phyloP scores from a whole-genome alignment of 2,797 vertebrate genomes.

The Hirundo rustica region DNA sequence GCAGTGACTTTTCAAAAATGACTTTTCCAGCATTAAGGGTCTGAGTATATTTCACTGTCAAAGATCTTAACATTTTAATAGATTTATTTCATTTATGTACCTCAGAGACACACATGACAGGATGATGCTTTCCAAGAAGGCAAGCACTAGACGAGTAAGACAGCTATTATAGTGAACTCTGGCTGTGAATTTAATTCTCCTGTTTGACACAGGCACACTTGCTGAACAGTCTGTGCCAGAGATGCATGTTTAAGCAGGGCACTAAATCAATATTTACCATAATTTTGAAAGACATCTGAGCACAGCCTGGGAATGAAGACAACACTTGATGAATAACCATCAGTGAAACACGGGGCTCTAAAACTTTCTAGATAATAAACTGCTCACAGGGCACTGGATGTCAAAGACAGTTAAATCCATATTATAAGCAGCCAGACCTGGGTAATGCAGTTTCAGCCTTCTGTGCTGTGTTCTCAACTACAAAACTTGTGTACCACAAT shows the following conservation, averaged over 20 bases:
- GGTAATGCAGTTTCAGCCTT: neutral
- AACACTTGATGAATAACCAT: neutral
- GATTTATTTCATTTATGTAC: constrained; percentile 46
- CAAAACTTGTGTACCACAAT: neutral
- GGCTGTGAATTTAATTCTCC: constrained; percentile 40
- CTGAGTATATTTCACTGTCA: neutral
- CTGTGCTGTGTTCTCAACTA: neutral
- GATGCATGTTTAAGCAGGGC: constrained; percentile 11
- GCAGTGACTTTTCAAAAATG: neutral
- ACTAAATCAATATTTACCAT: constrained; percentile 33
- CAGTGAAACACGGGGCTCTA: neutral
- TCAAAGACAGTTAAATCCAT: neutral
- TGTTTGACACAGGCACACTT: neutral
- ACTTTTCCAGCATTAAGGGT: neutral
- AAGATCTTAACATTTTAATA: constrained; percentile 43
- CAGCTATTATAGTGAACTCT: constrained; percentile 1
- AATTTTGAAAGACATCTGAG: constrained; percentile 15
- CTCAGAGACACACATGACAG: constrained; percentile 26
- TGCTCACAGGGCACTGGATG: neutral
- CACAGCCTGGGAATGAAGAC: neutral
- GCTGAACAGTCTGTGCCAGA: neutral
- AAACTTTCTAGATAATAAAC: constrained; percentile 15
- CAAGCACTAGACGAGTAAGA: neutral
- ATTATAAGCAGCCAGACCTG: neutral
- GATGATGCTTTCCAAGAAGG: constrained; percentile 29